Percentiles rank a stretch among this genome's conserved stretches.
Evolutionary conservation across 2,113 vertebrate species (phyloP).

Genomic region (Lagenorhynchus albirostris): DNA sequence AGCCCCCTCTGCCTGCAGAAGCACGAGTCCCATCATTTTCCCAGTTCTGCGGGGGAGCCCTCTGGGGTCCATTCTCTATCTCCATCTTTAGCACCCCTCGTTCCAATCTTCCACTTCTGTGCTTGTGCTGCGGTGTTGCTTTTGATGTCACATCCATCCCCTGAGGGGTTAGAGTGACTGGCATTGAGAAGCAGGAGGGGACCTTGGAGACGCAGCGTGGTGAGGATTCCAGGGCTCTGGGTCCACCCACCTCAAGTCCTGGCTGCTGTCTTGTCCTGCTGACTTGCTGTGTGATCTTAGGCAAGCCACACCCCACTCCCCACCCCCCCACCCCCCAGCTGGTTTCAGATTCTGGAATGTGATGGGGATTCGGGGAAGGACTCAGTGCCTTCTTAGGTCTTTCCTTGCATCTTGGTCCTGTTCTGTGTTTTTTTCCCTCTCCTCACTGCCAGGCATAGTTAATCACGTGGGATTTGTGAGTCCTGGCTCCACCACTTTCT

Average conservation of each 20-base stretch:
- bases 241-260: neutral
- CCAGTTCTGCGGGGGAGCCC: neutral
- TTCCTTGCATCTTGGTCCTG: neutral
- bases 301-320: neutral
- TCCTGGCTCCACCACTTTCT: neutral
- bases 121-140: neutral
- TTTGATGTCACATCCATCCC: neutral
- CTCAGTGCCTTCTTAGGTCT: neutral
- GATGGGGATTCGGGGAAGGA: neutral
- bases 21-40: fast-evolving
- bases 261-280: neutral
- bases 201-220: fast-evolving
- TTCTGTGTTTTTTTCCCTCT: neutral
- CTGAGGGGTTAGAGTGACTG: no score
- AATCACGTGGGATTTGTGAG: neutral
- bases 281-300: neutral
- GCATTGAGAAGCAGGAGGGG: neutral
- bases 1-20: neutral
- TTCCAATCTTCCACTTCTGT: neutral
- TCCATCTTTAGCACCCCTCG: no score
- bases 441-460: neutral
- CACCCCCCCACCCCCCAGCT: fast-evolving
- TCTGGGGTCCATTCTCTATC: no score
- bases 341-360: neutral
- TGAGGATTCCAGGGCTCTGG: neutral